Base-by-base conservation (phyloP, 2,888 invertebrate genomes). In the Himalopsyche kuldschensis region DNA sequence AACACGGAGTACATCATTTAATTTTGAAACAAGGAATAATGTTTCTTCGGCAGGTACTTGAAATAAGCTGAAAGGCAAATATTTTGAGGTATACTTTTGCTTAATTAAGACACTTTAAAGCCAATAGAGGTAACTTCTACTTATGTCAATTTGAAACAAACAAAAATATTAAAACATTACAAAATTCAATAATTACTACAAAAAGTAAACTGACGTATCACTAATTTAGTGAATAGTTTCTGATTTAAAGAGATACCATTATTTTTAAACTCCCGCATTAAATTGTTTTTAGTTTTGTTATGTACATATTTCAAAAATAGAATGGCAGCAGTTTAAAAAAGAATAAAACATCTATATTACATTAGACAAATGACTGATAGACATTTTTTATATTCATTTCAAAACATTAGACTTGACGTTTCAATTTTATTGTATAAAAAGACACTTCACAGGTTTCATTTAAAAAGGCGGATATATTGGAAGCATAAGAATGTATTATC, bases 121-220 rank as follows among this genome's bases (percentile, higher is more conserved):
- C 81, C 81, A 81, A 48, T 48, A n/a, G n/a, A 69, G 81, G 81
- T 81, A 81, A 81, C 81, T 77, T 76, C 47, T 30, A 30, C 20
- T 30, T 30, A 69, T 30, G 69, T 69, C 30, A 30, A 69, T 69
- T 69, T 69, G 2, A 30, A 69, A 69, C 15, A 69, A 30, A 24
- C 8, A 32, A 81, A 75, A 24, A 81, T 4, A 17, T 11, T 35
- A 3, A 78, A 20, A 41, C 27, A 30, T 46, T 20, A 76, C 76
- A 76, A 31, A n/a, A 10, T 27, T n/a, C n/a, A 31, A n/a, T 32
- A 20, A n/a, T 3, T 24, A 76, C 76, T 24, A 41, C 11, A 32
- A 32, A 32, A 69, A 69, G 27, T 69, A 69, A 69, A 27, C 27
- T 30, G 2, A 24, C 27, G 11, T 30, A 69, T 69, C 69, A 15